These are phyloP conservation scores for Protomyctophum bolini DNA, from an alignment of 2,113 vertebrate genomes.

Conservation along the genomic window DNA sequence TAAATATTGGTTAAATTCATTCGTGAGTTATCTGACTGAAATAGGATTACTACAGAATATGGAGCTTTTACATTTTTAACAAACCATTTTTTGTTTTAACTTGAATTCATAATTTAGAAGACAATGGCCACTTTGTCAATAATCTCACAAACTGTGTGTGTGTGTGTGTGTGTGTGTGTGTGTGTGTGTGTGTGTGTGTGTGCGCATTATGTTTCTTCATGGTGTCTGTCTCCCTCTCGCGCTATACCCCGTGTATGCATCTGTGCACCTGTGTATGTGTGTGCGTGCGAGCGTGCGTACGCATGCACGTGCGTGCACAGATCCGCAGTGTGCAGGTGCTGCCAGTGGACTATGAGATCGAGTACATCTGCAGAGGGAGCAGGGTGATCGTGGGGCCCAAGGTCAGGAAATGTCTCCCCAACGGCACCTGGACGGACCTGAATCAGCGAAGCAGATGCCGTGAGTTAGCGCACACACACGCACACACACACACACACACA, in stretches of 20 bases:
- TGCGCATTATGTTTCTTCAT: background rate
- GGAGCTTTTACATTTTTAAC: too few relatives aligned
- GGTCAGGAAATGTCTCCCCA: slow-evolving; percentile 88
- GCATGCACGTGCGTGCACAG: slow-evolving; percentile 35
- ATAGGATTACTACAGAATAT: too few relatives aligned
- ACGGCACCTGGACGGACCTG: slow-evolving; percentile 88
- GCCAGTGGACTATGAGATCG: slow-evolving; percentile 91
- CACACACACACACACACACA: too few relatives aligned
- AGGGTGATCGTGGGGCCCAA: slow-evolving; percentile 88
- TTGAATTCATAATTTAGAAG: too few relatives aligned
- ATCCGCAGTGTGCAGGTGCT: slow-evolving; percentile 83
- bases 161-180: slow-evolving; percentile 11
- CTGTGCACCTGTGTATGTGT: background rate
- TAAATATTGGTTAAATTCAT: too few relatives aligned
- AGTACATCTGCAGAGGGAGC: slow-evolving; percentile 88
- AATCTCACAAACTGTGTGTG: background rate
- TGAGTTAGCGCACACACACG: slow-evolving; percentile 68
- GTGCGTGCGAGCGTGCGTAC: background rate
- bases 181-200: background rate
- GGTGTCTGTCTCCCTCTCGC: too few relatives aligned
- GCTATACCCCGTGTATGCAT: background rate
- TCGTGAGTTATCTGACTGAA: too few relatives aligned
- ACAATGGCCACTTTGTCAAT: too few relatives aligned
- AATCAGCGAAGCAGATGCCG: slow-evolving; percentile 84
- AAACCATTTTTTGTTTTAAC: too few relatives aligned